Evolutionary conservation across 2,888 invertebrate species (phyloP), one percentile per base, ranked within the genome.

Genomic region (Lasius fuliginosus): DNA sequence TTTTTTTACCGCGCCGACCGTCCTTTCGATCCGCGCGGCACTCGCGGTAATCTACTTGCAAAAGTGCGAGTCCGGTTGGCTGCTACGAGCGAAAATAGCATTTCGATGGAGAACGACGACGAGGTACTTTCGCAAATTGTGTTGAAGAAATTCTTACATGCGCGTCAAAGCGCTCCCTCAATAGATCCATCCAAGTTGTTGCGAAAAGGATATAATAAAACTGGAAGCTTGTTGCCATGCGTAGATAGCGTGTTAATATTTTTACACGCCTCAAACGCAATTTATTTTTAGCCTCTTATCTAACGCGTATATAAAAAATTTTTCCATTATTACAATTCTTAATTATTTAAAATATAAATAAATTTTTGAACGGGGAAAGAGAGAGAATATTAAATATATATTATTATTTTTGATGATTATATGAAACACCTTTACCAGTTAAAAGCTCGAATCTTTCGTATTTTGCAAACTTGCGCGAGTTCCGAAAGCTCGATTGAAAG

Each of bases 41-140:
- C 83, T 85, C 62, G 83, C 84, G 53, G 68, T 83, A 85, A 85
- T 85, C 83, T 82, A 75, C 84, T 75, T 62, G 84, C 75, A 75
- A 74, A 74, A 85, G 71, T 79, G 58, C 60, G 11, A 18, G 58
- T 15, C 36, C 71, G 79, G 69, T 49, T 46, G 87, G 79, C 85
- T 85, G 53, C 87, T 85, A 85, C 76, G 83, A 40, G 81, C 60
- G 60, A 60, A 77, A 77, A 71, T 79, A 60, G 33, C 79, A 33
- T 79, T 79, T 71, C 33, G 71, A 23, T 30, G 71, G 12, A 79
- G 8, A 79, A 79, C 36, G 79, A 60, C 79, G 46, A 36, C 71
- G 36, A 27, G 36, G 33, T 79, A 79, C 71, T 79, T 71, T 30
- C 46, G 42, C 60, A 79, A 79, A 79, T 79, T 79, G 71, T 60